These are phyloP conservation scores for Ophiodon elongatus DNA, from an alignment of 2,113 vertebrate genomes.

Conservation along the genomic window DNA sequence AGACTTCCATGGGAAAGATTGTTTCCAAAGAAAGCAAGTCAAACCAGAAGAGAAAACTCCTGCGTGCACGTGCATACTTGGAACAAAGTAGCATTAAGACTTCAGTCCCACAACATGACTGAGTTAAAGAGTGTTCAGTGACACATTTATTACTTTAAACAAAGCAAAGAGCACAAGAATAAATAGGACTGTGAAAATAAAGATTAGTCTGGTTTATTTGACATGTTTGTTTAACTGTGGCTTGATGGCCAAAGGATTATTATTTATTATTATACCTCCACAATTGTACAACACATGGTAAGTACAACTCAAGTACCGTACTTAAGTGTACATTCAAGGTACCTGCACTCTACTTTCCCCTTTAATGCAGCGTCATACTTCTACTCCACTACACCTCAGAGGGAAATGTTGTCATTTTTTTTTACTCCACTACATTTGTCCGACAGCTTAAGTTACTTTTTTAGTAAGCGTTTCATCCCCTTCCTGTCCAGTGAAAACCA, in stretches of 20 bases:
- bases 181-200: background rate
- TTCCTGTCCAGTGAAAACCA: no score
- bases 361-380: background rate
- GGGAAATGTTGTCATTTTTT: no score
- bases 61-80: background rate
- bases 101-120: background rate
- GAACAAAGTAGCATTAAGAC: background rate
- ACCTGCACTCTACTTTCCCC: background rate
- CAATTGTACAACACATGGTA: background rate
- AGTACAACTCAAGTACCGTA: background rate
- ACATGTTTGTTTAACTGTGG: slow-evolving; percentile 1
- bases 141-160: background rate
- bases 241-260: background rate
- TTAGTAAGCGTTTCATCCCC: no score
- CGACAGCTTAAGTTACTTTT: background rate
- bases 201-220: background rate
- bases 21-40: background rate
- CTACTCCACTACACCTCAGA: no score
- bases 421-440: background rate
- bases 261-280: background rate
- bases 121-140: background rate
- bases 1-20: background rate
- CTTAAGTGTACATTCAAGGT: background rate
- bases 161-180: background rate
- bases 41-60: background rate